Base-by-base conservation (phyloP, 2,888 invertebrate genomes). In the Pteria penguin region DNA sequence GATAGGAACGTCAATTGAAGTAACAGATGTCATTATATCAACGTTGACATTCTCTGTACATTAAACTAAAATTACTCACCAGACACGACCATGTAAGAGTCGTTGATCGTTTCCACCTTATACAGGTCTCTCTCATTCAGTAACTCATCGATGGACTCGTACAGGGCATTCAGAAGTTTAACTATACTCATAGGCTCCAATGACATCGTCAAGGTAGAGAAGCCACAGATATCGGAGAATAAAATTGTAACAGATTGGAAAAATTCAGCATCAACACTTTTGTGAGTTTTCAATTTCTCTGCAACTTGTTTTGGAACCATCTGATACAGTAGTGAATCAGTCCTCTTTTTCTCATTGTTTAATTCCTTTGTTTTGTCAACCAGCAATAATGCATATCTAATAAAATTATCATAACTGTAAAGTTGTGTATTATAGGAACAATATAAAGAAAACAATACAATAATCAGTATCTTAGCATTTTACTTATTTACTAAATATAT, bases 351-450 rank as follows among this genome's bases (percentile, higher is more conserved):
- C 77, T 87, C 87, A 31, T 80, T 70, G 29, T 78, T 82, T 11
- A 88, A 75, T 54, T 87, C 85, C 57, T 85, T 84, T 0, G 86
- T 87, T 67, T 87, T 87, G 63, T 86, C 81, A 18, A 89, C 86
- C 52, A 90, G 81, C 5, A 86, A 83, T 4, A 84, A 69, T 1
- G 89, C 88, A 73, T 87, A 90, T 33, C 83, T 45, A 18, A 18
- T 14, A 45, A 45, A 45, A 45, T 45, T n/a, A n/a, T n/a, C n/a
- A n/a, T n/a, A n/a, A n/a, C n/a, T n/a, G n/a, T n/a, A n/a, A n/a
- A n/a, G n/a, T n/a, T n/a, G n/a, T n/a, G n/a, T n/a, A n/a, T n/a
- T n/a, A n/a, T n/a, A n/a, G n/a, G n/a, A n/a, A n/a, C n/a, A n/a
- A n/a, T n/a, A n/a, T n/a, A n/a, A n/a, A n/a, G n/a, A n/a, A n/a